Conservation (phyloP, 2,113 vertebrate species). For the Lagopus muta region DNA sequence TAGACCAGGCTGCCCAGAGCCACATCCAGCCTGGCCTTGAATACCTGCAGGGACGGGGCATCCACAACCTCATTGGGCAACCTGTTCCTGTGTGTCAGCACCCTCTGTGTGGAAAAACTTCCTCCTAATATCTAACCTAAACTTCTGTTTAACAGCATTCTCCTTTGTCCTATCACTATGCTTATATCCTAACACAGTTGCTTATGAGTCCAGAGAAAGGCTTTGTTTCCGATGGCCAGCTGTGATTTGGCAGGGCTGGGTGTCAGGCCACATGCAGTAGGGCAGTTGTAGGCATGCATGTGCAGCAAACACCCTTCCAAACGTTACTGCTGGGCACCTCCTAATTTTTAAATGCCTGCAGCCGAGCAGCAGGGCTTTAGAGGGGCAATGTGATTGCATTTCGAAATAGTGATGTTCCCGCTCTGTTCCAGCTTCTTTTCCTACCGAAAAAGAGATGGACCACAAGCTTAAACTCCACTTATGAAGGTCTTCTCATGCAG, state of each 20-base stretch:
- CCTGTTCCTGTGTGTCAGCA: too few species aligned
- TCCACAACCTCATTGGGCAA: too few species aligned
- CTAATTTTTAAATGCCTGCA: not conserved
- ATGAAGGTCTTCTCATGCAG: not conserved
- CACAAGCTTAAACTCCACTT: not conserved
- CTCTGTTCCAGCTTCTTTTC: not conserved
- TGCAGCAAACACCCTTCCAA: not conserved
- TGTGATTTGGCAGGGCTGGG: not conserved
- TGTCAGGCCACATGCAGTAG: not conserved
- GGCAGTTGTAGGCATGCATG: not conserved
- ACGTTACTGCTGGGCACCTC: not conserved
- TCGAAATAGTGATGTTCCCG: not conserved
- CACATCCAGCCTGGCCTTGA: too few species aligned
- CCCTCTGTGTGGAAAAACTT: too few species aligned
- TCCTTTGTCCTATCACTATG: too few species aligned
- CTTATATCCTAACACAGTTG: not conserved
- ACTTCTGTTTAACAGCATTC: too few species aligned
- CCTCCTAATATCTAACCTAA: too few species aligned
- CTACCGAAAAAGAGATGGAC: not conserved
- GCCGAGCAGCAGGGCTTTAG: not conserved
- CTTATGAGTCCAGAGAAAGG: not conserved
- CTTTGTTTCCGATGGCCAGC: not conserved
- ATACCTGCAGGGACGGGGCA: too few species aligned
- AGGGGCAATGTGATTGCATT: not conserved
- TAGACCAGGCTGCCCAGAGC: too few species aligned